Conservation (phyloP, 2,888 invertebrate genomes). For the Sericinus montela region DNA sequence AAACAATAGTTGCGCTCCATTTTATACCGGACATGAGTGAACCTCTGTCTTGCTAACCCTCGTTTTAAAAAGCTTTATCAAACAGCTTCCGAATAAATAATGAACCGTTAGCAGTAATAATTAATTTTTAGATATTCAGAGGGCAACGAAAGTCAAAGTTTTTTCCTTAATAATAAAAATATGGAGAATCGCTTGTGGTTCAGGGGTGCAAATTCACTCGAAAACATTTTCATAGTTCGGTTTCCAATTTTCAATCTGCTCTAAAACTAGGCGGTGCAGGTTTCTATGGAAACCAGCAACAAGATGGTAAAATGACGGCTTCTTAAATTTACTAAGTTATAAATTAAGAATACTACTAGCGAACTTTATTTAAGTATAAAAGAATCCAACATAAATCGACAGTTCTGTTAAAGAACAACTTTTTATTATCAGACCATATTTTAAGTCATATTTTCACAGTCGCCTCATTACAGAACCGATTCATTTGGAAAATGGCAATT, state of each 20-base stretch:
- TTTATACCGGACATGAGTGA: neutral
- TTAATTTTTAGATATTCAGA: neutral
- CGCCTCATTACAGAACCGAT: neutral
- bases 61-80: neutral
- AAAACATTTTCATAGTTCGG: too few species aligned
- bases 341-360: too few species aligned
- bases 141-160: neutral
- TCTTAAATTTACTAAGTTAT: too few species aligned
- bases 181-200: too few species aligned
- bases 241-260: too few species aligned
- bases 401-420: neutral
- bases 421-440: neutral
- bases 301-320: too few species aligned
- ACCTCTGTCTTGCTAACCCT: neutral
- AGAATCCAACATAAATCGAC: neutral
- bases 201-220: too few species aligned
- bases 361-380: too few species aligned
- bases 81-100: neutral
- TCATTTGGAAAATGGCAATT: constrained; percentile 4
- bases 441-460: neutral
- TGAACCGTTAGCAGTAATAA: neutral
- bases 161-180: too few species aligned
- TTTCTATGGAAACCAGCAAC: too few species aligned
- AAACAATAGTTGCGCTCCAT: neutral
- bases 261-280: too few species aligned